phyloP scores from a whole-genome alignment of 2,113 vertebrate genomes.

The Deroptyus accipitrinus region DNA sequence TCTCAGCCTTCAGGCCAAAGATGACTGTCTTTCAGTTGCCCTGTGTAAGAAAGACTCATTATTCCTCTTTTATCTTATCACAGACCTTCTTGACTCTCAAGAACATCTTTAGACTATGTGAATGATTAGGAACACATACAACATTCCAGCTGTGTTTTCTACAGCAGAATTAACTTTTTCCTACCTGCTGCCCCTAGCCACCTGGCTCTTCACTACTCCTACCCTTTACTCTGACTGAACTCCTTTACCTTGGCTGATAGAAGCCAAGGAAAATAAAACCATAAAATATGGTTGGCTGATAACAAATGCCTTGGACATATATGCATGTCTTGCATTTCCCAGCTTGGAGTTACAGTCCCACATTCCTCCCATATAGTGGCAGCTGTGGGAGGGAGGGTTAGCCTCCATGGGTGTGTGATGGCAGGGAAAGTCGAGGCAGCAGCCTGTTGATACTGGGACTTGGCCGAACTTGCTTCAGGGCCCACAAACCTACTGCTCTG shows the following conservation, averaged over 20 bases:
- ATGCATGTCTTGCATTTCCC: background rate
- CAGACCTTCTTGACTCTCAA: background rate
- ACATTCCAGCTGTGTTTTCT: background rate
- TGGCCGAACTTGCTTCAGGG: background rate
- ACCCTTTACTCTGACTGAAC: background rate
- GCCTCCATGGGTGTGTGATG: background rate
- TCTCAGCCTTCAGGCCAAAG: constrained; percentile 25
- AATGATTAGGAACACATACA: background rate
- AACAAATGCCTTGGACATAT: background rate
- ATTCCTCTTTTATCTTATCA: constrained; percentile 19
- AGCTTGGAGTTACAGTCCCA: rapidly evolving
- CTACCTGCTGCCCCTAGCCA: background rate
- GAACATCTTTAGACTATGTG: background rate
- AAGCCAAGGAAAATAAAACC: background rate
- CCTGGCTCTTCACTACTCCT: background rate
- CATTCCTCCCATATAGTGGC: rapidly evolving
- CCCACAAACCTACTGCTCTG: background rate
- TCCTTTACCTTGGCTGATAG: background rate
- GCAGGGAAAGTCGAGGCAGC: background rate
- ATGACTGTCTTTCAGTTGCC: background rate
- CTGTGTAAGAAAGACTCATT: background rate
- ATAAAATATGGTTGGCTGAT: background rate
- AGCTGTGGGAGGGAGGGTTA: background rate
- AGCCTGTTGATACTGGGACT: background rate
- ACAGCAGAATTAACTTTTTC: background rate